A percentile compares a stretch with the other conserved stretches of the same genome.
phyloP scores from a whole-genome alignment of 2,113 vertebrate species.

The Cyphomyrus plagiostoma region DNA sequence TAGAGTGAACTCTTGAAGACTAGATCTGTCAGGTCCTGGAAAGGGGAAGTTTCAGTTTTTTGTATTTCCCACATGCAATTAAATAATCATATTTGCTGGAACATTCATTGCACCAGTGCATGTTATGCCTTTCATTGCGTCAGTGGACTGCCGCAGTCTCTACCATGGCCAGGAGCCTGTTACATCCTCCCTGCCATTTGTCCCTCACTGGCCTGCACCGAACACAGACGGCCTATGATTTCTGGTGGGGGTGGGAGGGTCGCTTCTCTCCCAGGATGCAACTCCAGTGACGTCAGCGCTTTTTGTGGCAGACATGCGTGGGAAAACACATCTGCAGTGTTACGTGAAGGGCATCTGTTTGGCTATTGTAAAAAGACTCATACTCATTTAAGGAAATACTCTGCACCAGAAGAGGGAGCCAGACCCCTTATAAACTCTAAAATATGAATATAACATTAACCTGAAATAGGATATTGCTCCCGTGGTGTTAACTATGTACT shows the following conservation, averaged over 20 bases:
- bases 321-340: background rate
- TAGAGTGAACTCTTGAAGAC: background rate
- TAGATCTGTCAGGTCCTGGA: background rate
- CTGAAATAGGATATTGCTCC: background rate
- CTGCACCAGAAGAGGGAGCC: conserved; percentile 18
- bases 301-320: background rate
- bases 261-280: conserved; percentile 4
- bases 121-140: background rate
- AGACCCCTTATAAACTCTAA: background rate
- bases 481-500: background rate
- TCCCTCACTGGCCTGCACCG: background rate
- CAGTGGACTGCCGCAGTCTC: background rate
- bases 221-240: background rate
- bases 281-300: background rate
- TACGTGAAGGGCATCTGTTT: conserved; percentile 9
- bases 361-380: background rate
- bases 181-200: background rate
- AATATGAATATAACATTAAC: background rate
- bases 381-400: background rate
- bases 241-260: background rate
- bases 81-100: background rate
- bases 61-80: background rate
- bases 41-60: background rate
- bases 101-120: background rate
- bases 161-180: background rate